phyloP scores from a whole-genome alignment of 2,797 vertebrate genomes.

The Champsocephalus esox region DNA sequence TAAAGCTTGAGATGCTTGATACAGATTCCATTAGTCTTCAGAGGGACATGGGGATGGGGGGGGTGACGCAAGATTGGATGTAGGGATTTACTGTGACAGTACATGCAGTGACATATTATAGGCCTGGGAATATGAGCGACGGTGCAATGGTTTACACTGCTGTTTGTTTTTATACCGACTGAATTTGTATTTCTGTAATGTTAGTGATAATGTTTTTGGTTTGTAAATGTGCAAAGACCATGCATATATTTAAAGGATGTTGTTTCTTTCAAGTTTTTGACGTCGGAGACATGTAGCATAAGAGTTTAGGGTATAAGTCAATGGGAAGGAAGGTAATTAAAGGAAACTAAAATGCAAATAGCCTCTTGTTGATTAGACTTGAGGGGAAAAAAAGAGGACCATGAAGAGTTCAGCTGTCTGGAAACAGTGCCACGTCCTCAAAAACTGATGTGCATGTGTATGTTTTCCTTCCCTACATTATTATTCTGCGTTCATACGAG shows the following conservation, averaged over 20 bases:
- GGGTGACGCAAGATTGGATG: slow-evolving; percentile 36
- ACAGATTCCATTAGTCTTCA: neutral
- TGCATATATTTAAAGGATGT: slow-evolving; percentile 43
- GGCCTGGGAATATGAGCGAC: slow-evolving; percentile 57
- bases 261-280: slow-evolving; percentile 18
- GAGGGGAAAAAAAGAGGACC: neutral
- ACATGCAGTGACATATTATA: slow-evolving; percentile 59
- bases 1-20: slow-evolving; percentile 33
- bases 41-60: slow-evolving; percentile 15
- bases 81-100: slow-evolving; percentile 45
- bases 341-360: neutral
- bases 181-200: slow-evolving; percentile 55
- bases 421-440: neutral
- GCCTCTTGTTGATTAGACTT: neutral
- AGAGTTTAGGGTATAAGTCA: slow-evolving; percentile 18
- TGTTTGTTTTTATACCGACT: slow-evolving; percentile 60
- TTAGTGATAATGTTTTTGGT: slow-evolving; percentile 52
- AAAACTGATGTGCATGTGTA: neutral
- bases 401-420: neutral
- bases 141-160: slow-evolving; percentile 70
- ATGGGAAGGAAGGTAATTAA: slow-evolving; percentile 7
- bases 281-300: slow-evolving; percentile 23
- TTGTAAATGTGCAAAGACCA: slow-evolving; percentile 54
- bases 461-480: slow-evolving; percentile 14
- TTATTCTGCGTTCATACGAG: slow-evolving; percentile 22